Percentiles rank a stretch among this genome's conserved stretches.
Evolutionary conservation across 2,113 vertebrate species (phyloP).

Genomic region (Numenius arquata): DNA sequence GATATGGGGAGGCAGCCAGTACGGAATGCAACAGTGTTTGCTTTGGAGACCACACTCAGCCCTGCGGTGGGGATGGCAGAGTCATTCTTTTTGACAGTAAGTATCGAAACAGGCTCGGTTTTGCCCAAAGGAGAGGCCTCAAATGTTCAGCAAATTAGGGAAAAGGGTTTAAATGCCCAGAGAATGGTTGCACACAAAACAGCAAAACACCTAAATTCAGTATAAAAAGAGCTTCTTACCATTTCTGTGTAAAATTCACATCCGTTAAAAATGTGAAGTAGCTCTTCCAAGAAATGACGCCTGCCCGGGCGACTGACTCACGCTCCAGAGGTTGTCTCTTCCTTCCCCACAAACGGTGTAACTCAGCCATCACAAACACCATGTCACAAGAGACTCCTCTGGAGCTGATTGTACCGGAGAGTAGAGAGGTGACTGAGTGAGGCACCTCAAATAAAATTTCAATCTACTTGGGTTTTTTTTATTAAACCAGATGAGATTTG

Average conservation of each 20-base stretch:
- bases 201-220: neutral
- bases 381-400: neutral
- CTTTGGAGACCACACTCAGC: conserved; percentile 95
- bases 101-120: conserved; percentile 55
- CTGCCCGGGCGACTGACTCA: neutral
- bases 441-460: neutral
- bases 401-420: neutral
- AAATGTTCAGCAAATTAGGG: neutral
- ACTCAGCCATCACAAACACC: neutral
- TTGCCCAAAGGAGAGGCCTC: conserved; percentile 35
- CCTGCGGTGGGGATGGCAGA: conserved; percentile 94
- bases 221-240: neutral
- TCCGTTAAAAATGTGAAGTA: neutral
- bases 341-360: neutral
- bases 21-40: conserved; percentile 96
- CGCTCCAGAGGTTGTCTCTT: neutral
- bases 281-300: neutral
- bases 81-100: conserved; percentile 96
- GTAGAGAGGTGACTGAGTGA: neutral
- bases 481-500: neutral
- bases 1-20: conserved; percentile 84
- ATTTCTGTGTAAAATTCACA: neutral
- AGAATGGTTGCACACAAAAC: neutral
- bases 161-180: neutral
- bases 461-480: neutral